phyloP scores from a whole-genome alignment of 2,888 invertebrate genomes.

The Eupithecia subumbrata region DNA sequence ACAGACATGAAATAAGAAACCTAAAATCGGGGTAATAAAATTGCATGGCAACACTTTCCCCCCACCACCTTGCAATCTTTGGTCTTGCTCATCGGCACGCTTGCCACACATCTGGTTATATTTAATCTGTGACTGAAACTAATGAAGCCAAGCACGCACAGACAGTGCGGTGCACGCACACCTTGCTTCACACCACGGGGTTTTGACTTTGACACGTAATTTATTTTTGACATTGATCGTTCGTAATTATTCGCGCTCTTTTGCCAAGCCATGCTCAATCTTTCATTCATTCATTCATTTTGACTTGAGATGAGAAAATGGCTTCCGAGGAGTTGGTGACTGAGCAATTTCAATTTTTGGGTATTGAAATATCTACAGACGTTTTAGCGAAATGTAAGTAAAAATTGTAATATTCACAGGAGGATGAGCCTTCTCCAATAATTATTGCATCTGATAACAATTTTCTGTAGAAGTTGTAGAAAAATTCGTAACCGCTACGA shows the following conservation, averaged over 20 bases:
- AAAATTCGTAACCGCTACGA: constrained; percentile 44
- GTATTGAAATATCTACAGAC: constrained; percentile 81
- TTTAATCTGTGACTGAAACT: too few relatives aligned
- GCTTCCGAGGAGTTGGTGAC: constrained; percentile 83
- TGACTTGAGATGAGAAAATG: constrained; percentile 72
- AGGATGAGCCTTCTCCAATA: not conserved
- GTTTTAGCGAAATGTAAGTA: constrained; percentile 85
- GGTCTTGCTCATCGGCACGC: too few relatives aligned
- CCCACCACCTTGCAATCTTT: too few relatives aligned
- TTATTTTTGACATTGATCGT: constrained; percentile 20
- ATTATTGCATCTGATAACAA: not conserved
- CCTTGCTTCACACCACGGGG: too few relatives aligned
- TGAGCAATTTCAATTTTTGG: constrained; percentile 86
- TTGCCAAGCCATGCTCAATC: constrained; percentile 20
- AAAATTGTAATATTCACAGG: constrained; percentile 7
- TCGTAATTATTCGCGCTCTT: constrained; percentile 35
- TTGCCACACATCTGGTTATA: too few relatives aligned
- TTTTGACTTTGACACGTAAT: not conserved
- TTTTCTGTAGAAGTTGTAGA: not conserved
- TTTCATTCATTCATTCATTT: constrained; percentile 38
- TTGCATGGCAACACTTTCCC: too few relatives aligned
- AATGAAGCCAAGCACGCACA: too few relatives aligned
- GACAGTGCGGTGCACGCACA: too few relatives aligned
- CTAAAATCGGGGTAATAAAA: too few relatives aligned
- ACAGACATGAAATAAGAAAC: too few relatives aligned